Conservation (phyloP, 2,113 vertebrate species). For the Furnarius figulus region DNA sequence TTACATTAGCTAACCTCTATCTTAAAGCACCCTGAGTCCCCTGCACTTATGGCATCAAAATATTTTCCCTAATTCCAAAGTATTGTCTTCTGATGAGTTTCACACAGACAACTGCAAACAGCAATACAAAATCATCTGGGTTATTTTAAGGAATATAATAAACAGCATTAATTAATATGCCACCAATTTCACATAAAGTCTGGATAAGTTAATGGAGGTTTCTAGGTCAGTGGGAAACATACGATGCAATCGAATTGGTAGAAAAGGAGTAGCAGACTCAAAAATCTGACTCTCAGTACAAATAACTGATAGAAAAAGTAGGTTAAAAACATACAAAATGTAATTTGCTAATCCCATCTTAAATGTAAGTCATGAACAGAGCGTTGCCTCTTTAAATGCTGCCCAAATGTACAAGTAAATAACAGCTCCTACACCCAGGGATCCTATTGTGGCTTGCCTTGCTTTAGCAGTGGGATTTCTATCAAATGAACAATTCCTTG, state of each 20-base stretch:
- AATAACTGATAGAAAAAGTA: not conserved
- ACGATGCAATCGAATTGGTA: not conserved
- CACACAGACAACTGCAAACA: not conserved
- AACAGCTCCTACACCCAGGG: not conserved
- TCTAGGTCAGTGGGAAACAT: slow-evolving; percentile 32
- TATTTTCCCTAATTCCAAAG: not conserved
- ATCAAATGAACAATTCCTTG: slow-evolving; percentile 21
- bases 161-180: not conserved
- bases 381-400: not conserved
- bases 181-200: not conserved
- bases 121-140: too few relatives aligned
- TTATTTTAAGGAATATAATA: not conserved
- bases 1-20: not conserved
- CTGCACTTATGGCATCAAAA: not conserved
- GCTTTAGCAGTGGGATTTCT: slow-evolving; percentile 22
- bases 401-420: not conserved
- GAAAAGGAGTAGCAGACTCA: not conserved
- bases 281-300: not conserved
- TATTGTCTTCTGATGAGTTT: not conserved
- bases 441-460: not conserved
- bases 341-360: not conserved
- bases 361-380: not conserved
- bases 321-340: not conserved
- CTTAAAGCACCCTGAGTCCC: not conserved
- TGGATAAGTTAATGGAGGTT: slow-evolving; percentile 2